Base-by-base conservation (phyloP, 2,113 vertebrate genomes). In the Brevimyrus niger region DNA sequence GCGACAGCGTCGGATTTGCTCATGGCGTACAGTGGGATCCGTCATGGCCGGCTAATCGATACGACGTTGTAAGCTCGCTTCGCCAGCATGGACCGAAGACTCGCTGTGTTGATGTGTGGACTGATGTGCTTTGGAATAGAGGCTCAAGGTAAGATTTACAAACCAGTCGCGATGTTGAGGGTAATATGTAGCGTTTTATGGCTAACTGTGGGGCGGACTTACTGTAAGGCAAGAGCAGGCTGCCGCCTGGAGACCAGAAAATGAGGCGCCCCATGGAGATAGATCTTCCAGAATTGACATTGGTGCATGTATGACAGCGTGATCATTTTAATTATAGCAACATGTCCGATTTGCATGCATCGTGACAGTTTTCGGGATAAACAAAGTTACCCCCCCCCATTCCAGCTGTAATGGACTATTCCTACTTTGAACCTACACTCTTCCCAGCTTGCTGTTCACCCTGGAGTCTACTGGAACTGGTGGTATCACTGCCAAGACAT, bases 81-180 rank as follows among this genome's bases (percentile, higher is more conserved):
- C 27, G 50, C 47, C 82, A 88, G 35, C 42, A 90, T 90, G 90
- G 88, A 21, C 44, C 5, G 8, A 47, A 65, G 47, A 61, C 35
- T 73, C 10, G 47, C 35, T 44, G 58, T 38, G 44, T 31, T 89
- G 73, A 17, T 73, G 1, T 84, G 51, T 46, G 55, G 19, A 23
- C 48, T 88, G 82, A 88, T 90, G 58, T 88, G 87, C 84, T 86
- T 84, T 44, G 58, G 82, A 86, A 51, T 19, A 48, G 13, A 38
- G 19, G 82, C n/a, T 85, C 42, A 73, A 90, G 90, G 90, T 90
- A 90, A 88, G 82, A 85, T 83, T 61, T 23, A 48, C 27, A 47
- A 27, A 31, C 42, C 31, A 31, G 21, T 15, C 17, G 11, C 23
- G 27, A 88, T 50, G 35, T 23, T 65, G 38, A 46, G 23, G 5